Evolutionary conservation across 2,797 vertebrate genomes (phyloP).

Genomic region (Ataeniobius toweri): DNA sequence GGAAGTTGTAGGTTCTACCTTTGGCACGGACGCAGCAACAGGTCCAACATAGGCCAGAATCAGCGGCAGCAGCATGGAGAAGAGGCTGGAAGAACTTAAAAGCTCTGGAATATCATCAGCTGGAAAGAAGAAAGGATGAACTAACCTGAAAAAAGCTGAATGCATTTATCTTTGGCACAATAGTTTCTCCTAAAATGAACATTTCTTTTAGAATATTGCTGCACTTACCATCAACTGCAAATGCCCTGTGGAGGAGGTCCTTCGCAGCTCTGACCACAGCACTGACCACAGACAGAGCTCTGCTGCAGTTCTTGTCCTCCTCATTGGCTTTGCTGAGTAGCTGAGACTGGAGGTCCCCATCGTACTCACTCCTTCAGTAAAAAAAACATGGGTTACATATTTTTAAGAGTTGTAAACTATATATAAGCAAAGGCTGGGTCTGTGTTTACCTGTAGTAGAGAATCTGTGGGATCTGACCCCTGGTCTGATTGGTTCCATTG

Average conservation of each 20-base stretch:
- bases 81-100: conserved; percentile 96
- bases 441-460: conserved; percentile 95
- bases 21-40: conserved; percentile 95
- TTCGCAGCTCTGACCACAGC: conserved; percentile 96
- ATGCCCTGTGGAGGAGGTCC: conserved; percentile 95
- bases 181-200: neutral
- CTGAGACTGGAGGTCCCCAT: conserved; percentile 97
- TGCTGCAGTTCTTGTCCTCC: conserved; percentile 98
- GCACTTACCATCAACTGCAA: conserved; percentile 94
- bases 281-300: conserved; percentile 95
- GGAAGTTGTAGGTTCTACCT: conserved; percentile 77
- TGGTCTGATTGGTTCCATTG: conserved; percentile 98
- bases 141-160: neutral
- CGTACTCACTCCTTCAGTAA: conserved; percentile 92
- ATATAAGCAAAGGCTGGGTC: neutral
- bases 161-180: neutral
- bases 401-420: neutral
- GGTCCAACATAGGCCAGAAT: conserved; percentile 98
- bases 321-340: conserved; percentile 97
- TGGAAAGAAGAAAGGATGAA: conserved; percentile 61
- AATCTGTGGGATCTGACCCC: conserved; percentile 97
- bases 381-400: conserved; percentile 8
- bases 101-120: conserved; percentile 98
- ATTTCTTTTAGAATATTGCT: neutral
- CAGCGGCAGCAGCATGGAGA: conserved; percentile 98